A percentile compares a stretch with the other conserved stretches of the same genome.
Evolutionary conservation across 2,797 vertebrate species (phyloP).

Genomic region (Columba guinea): DNA sequence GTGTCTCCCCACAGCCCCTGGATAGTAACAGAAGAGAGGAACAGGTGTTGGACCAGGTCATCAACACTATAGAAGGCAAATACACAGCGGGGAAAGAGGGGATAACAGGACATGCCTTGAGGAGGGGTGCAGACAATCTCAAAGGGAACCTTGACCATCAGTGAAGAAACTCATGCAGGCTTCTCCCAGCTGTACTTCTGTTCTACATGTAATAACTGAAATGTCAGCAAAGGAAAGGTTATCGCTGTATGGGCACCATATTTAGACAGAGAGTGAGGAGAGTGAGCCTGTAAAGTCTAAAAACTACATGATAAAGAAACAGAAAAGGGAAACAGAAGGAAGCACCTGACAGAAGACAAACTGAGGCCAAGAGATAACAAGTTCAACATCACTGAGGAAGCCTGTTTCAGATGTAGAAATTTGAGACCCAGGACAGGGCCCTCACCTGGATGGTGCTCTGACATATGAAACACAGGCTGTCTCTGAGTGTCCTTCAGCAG

Average conservation of each 20-base stretch:
- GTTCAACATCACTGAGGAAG: background rate
- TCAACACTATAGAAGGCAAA: background rate
- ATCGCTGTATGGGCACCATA: fast-evolving
- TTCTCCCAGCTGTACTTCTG: background rate
- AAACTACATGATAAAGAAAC: background rate
- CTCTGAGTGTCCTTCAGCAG: background rate
- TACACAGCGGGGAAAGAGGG: background rate
- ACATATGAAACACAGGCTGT: background rate
- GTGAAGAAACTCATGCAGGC: background rate
- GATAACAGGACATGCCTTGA: background rate
- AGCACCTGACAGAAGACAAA: background rate
- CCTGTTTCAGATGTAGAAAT: background rate
- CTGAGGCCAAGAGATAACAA: background rate
- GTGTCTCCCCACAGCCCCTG: background rate
- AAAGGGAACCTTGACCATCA: background rate
- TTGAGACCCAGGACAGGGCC: background rate
- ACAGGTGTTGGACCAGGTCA: background rate
- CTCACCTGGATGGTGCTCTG: background rate
- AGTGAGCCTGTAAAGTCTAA: background rate
- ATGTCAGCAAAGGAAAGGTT: background rate
- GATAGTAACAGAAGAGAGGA: background rate
- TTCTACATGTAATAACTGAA: background rate
- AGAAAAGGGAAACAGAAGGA: background rate
- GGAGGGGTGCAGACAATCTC: background rate
- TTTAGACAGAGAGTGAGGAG: background rate